These are phyloP conservation scores for Lasioglossum vierecki DNA, from an alignment of 2,888 invertebrate genomes.

Conservation along the genomic window DNA sequence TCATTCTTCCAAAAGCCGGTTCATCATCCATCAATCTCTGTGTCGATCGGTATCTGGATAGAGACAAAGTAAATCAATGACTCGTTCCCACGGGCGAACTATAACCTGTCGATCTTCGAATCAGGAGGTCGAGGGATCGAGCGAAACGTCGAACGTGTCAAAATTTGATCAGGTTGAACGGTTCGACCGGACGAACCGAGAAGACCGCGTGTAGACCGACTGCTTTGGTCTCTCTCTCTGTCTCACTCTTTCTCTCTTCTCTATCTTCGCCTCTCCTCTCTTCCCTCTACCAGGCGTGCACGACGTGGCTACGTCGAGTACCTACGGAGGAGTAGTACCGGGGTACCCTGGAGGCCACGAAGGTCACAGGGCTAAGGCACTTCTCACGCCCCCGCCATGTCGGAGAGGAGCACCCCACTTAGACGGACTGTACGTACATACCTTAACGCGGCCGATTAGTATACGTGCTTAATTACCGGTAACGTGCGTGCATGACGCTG, in stretches of 20 bases:
- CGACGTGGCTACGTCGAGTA: conserved; percentile 75
- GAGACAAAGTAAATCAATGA: conserved; percentile 42
- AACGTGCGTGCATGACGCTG: conserved; percentile 79
- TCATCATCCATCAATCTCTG: conserved; percentile 35
- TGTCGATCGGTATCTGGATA: conserved; percentile 24
- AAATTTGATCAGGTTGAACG: conserved; percentile 80
- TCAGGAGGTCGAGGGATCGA: conserved; percentile 76
- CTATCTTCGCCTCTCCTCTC: conserved; percentile 30
- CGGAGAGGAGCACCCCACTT: conserved; percentile 81
- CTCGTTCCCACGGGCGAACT: conserved; percentile 64
- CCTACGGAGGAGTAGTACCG: conserved; percentile 72
- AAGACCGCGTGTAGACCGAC: conserved; percentile 58
- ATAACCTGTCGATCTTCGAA: conserved; percentile 72
- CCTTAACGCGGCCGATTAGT: conserved; percentile 82
- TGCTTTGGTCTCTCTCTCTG: conserved; percentile 9
- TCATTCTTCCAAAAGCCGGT: not conserved
- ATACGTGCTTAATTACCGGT: conserved; percentile 82
- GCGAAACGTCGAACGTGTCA: conserved; percentile 81
- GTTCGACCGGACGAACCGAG: conserved; percentile 46
- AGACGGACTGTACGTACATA: conserved; percentile 79
- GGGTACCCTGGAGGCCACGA: conserved; percentile 77
- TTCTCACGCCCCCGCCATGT: conserved; percentile 83
- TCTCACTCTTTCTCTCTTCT: conserved; percentile 20
- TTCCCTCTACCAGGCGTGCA: conserved; percentile 47
- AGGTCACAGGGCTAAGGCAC: conserved; percentile 83